Evolutionary conservation across 2,888 invertebrate genomes (phyloP).

Genomic region (Andrena chrysosceles): DNA sequence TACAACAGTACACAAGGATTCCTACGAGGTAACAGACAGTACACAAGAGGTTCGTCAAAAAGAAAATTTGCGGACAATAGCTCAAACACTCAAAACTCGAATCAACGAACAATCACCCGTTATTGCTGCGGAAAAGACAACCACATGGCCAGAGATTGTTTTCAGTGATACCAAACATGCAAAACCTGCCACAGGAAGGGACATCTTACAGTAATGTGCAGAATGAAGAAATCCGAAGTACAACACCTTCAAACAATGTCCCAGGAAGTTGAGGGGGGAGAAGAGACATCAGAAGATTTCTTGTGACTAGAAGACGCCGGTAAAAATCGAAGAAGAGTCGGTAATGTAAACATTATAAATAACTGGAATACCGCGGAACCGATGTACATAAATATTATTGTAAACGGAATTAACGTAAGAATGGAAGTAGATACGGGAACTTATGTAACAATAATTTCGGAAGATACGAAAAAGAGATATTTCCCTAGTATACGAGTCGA

Average conservation of each 20-base stretch:
- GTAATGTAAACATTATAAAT: not conserved
- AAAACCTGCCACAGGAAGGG: not conserved
- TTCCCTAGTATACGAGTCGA: not conserved
- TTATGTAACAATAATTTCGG: not conserved
- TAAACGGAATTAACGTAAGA: not conserved
- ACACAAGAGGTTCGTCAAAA: not conserved
- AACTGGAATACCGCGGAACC: not conserved
- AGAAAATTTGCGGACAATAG: slow-evolving; percentile 18
- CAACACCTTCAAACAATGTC: not conserved
- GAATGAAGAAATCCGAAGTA: not conserved
- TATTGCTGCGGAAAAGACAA: too few species aligned
- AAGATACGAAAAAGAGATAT: not conserved
- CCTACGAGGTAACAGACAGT: slow-evolving; percentile 18
- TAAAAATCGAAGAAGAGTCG: not conserved
- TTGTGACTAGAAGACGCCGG: not conserved
- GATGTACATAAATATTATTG: not conserved
- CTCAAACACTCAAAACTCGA: too few species aligned
- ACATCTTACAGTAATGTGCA: not conserved
- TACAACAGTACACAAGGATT: not conserved
- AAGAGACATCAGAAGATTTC: not conserved
- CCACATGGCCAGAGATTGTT: slow-evolving; percentile 37
- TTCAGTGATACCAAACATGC: not conserved
- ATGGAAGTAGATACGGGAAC: not conserved
- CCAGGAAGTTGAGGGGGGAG: not conserved
- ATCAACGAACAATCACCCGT: too few species aligned